phyloP scores from a whole-genome alignment of 2,797 vertebrate genomes.

The Oreochromis grahami region DNA sequence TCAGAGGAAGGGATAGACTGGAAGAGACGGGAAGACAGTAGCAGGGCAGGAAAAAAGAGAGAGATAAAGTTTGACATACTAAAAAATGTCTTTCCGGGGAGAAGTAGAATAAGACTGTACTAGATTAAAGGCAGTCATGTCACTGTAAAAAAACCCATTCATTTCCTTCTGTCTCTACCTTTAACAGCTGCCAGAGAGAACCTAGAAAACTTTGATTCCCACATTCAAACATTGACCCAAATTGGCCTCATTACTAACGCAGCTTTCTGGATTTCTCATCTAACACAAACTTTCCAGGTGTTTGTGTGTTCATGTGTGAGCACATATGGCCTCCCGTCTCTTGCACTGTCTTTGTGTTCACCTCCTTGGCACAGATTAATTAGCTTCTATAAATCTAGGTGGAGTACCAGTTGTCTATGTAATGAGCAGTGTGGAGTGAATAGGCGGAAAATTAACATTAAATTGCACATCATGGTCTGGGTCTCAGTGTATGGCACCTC shows the following conservation, averaged over 20 bases:
- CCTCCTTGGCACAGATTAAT: conserved; percentile 51
- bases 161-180: conserved; percentile 3
- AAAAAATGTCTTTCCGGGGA: conserved; percentile 11
- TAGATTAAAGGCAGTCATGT: conserved; percentile 27
- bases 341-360: conserved; percentile 22
- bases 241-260: conserved; percentile 33
- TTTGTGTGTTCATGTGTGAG: conserved; percentile 16
- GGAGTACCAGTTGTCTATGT: conserved; percentile 48
- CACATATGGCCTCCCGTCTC: background rate
- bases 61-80: background rate
- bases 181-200: conserved; percentile 26
- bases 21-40: background rate
- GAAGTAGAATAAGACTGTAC: background rate
- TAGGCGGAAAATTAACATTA: conserved; percentile 57
- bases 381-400: conserved; percentile 56
- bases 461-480: conserved; percentile 53
- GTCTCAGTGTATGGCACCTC: conserved; percentile 26
- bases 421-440: conserved; percentile 51
- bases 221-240: conserved; percentile 16
- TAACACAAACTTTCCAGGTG: conserved; percentile 10
- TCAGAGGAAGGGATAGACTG: background rate
- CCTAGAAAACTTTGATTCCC: conserved; percentile 22
- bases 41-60: background rate
- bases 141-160: background rate
- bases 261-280: background rate